Conservation (phyloP, 2,113 vertebrate species). For the Motacilla tschutschensis region DNA sequence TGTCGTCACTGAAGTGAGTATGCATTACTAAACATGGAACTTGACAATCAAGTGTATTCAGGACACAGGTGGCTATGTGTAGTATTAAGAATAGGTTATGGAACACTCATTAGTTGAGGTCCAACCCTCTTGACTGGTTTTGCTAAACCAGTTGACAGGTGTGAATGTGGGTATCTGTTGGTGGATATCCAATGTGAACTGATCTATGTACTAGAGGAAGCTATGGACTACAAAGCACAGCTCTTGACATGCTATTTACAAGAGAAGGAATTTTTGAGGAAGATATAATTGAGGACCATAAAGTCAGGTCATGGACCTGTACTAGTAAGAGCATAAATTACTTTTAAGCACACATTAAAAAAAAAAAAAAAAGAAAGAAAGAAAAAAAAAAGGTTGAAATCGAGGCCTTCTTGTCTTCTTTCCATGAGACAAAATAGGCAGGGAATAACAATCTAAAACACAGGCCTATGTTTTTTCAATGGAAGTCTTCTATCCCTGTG, state of each 20-base stretch:
- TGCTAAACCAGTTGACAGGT: background rate
- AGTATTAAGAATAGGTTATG: background rate
- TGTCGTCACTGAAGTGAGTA: accelerated
- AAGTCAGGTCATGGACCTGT: background rate
- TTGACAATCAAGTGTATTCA: background rate
- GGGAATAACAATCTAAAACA: background rate
- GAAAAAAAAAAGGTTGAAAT: background rate
- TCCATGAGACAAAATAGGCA: background rate
- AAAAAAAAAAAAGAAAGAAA: no score
- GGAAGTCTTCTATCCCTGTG: background rate
- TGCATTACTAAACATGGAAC: accelerated
- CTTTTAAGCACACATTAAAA: background rate
- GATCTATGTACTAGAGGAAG: background rate
- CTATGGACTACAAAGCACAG: background rate
- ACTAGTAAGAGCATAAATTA: background rate
- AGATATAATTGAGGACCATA: background rate
- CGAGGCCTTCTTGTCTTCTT: background rate
- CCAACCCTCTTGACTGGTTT: background rate
- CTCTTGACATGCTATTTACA: background rate
- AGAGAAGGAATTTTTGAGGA: background rate
- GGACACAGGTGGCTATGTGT: background rate
- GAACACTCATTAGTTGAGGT: background rate
- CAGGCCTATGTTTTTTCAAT: background rate
- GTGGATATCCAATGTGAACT: accelerated
- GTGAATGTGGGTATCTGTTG: no score